A percentile compares a stretch with the other conserved stretches of the same genome.
These are phyloP conservation scores for Caenorhabditis angaria DNA, from an alignment of 2,888 invertebrate genomes.

Conservation along the genomic window DNA sequence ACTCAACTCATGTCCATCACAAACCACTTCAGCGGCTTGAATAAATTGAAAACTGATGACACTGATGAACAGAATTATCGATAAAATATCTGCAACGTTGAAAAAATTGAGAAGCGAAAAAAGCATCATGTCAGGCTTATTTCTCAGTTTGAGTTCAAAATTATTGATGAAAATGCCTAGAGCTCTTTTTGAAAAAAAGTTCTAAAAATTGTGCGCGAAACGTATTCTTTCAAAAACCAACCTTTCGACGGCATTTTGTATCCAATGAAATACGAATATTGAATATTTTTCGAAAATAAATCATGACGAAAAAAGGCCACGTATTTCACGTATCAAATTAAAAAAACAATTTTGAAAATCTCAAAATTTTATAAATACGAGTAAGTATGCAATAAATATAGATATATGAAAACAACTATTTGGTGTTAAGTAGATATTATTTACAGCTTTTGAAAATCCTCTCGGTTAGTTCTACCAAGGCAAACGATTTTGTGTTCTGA, in stretches of 20 bases:
- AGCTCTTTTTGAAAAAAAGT: no score
- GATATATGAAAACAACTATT: not conserved
- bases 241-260: not conserved
- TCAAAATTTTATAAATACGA: not conserved
- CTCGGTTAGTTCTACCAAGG: slow-evolving; percentile 6
- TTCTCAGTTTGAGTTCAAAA: no score
- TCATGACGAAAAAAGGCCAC: no score
- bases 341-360: not conserved
- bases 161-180: no score
- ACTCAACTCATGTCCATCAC: not conserved
- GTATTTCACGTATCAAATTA: no score
- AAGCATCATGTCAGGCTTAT: no score
- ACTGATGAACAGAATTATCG: slow-evolving; percentile 1
- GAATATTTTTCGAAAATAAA: not conserved
- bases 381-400: not conserved
- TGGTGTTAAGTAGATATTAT: not conserved
- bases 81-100: slow-evolving; percentile 1
- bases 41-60: not conserved
- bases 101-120: no score
- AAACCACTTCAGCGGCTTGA: not conserved
- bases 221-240: no score
- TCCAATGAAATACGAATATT: not conserved
- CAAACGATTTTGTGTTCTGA: slow-evolving; percentile 9
- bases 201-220: no score
- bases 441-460: not conserved